These are phyloP conservation scores for Pelochelys cantorii DNA, from an alignment of 2,797 vertebrate species.

Conservation along the genomic window DNA sequence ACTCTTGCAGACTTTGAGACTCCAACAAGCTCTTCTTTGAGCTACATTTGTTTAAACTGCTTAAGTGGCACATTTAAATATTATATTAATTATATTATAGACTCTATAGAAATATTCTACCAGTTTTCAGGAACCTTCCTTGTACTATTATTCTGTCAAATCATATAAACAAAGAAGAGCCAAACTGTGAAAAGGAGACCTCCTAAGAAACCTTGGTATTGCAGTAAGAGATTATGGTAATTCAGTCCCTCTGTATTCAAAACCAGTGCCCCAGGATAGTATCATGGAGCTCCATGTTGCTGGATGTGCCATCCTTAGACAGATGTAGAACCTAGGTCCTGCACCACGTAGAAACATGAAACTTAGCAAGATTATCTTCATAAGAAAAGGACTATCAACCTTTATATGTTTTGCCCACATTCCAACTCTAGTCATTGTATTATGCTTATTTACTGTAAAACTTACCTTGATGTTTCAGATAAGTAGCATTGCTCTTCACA, in stretches of 20 bases:
- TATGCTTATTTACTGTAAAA: not conserved
- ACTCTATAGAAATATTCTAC: slow-evolving; percentile 46
- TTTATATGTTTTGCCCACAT: not conserved
- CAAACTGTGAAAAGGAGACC: not conserved
- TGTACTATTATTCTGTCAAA: not conserved
- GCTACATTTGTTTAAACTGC: not conserved
- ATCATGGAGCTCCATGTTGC: rapidly evolving
- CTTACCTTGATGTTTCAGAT: not conserved
- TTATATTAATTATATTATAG: not conserved
- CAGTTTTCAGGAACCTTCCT: slow-evolving; percentile 26
- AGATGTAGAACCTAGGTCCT: not conserved
- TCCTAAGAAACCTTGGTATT: not conserved
- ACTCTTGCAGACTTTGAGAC: not conserved
- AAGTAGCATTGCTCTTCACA: not conserved
- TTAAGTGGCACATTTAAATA: slow-evolving; percentile 22
- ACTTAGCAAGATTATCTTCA: not conserved
- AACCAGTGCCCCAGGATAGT: not conserved
- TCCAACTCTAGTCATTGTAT: rapidly evolving
- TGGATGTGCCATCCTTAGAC: rapidly evolving
- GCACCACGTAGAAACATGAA: not conserved
- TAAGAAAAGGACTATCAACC: not conserved
- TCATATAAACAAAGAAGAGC: not conserved
- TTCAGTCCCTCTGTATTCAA: not conserved
- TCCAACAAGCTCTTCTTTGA: not conserved
- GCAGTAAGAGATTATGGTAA: not conserved